Conservation (phyloP, 2,797 vertebrate genomes). For the Bovichtus variegatus region DNA sequence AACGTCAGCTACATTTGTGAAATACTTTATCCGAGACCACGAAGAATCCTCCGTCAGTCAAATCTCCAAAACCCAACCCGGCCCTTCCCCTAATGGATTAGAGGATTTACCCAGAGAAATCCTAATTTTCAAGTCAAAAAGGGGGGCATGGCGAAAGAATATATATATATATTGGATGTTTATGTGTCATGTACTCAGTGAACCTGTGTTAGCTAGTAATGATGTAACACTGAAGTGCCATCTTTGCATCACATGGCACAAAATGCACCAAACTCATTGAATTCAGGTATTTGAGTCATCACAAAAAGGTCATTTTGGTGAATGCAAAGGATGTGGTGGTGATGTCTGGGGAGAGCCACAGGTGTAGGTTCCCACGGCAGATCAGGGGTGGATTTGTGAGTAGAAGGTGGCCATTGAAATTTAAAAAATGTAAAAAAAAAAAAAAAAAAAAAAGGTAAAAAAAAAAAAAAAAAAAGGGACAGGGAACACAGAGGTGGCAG, state of each 20-base stretch:
- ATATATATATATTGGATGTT: constrained; percentile 33
- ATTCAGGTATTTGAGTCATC: background rate
- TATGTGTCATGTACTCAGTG: constrained; percentile 22
- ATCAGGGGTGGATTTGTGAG: constrained; percentile 46
- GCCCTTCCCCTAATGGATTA: constrained; percentile 72
- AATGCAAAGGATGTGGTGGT: constrained; percentile 13
- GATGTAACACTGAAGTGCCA: background rate
- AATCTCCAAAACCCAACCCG: constrained; percentile 60
- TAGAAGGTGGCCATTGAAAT: constrained; percentile 70
- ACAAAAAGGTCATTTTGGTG: constrained; percentile 5
- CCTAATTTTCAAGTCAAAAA: constrained; percentile 70
- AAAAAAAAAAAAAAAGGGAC: constrained; percentile 29
- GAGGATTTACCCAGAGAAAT: constrained; percentile 77
- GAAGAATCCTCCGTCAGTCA: constrained; percentile 58
- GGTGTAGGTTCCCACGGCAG: constrained; percentile 86
- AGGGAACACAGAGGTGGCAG: constrained; percentile 64
- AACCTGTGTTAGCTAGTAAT: constrained; percentile 21
- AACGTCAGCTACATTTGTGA: background rate
- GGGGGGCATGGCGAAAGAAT: constrained; percentile 43
- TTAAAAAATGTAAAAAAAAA: no score
- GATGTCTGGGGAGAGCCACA: constrained; percentile 78
- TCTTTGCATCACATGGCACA: background rate
- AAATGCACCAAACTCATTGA: background rate
- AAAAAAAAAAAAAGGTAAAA: constrained; percentile 33
- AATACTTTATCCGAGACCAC: constrained; percentile 35